Base-by-base conservation (phyloP, 2,113 vertebrate species). In the Echinops telfairi region DNA sequence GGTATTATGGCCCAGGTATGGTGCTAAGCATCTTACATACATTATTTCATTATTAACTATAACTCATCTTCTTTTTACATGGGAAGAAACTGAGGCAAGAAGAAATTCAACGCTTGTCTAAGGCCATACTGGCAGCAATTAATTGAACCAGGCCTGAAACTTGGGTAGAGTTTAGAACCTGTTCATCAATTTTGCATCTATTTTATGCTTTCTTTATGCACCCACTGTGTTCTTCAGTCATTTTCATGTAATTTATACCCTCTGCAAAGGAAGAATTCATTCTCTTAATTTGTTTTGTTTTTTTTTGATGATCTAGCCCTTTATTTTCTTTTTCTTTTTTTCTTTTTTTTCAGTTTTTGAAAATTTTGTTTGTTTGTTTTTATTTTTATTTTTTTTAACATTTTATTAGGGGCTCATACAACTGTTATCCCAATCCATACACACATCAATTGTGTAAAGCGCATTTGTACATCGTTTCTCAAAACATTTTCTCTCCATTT, bases 281-380 rank as follows among this genome's bases (percentile, higher is more conserved):
- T 36, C 78, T 94, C 12, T 38, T 36, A 10, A 53, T 53, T 53
- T 53, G 92, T 58, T 94, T 94, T 85, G 19, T 79, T 58, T 94
- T 94, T 85, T 58, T 94, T 94, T 85, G 19, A n/a, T n/a, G n/a
- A n/a, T n/a, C n/a, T n/a, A n/a, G n/a, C n/a, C n/a, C n/a, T n/a
- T n/a, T n/a, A n/a, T n/a, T n/a, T n/a, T n/a, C n/a, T n/a, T n/a
- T n/a, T n/a, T n/a, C n/a, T n/a, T n/a, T n/a, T n/a, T n/a, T n/a
- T n/a, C n/a, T n/a, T n/a, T n/a, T n/a, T n/a, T n/a, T n/a, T n/a
- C n/a, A n/a, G n/a, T n/a, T n/a, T n/a, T n/a, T n/a, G n/a, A n/a
- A n/a, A n/a, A n/a, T n/a, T n/a, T n/a, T n/a, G n/a, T n/a, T n/a
- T n/a, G n/a, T n/a, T n/a, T n/a, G n/a, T n/a, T n/a, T n/a, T n/a